Evolutionary conservation across 2,888 invertebrate genomes (phyloP).

Genomic region (Orthosia cruda): DNA sequence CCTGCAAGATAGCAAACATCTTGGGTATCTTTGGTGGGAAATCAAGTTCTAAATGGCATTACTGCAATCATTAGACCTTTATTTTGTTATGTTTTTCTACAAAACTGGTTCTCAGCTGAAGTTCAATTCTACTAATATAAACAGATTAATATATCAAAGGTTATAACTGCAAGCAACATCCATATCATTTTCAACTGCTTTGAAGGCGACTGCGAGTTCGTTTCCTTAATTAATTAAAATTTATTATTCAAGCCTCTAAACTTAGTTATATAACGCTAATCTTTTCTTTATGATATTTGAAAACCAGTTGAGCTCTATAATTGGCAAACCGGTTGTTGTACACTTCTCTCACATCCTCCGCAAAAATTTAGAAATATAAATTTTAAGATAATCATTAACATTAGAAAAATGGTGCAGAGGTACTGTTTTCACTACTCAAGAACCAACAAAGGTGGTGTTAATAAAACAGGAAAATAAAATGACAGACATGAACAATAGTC

Average conservation of each 20-base stretch:
- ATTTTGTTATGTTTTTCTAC: conserved; percentile 4
- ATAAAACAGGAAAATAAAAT: conserved; percentile 45
- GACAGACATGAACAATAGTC: conserved; percentile 47
- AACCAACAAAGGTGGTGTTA: conserved; percentile 35
- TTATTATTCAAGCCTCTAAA: conserved; percentile 9
- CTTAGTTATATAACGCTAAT: not conserved
- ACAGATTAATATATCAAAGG: conserved; percentile 6
- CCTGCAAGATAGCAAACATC: conserved; percentile 20
- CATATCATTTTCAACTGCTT: conserved; percentile 6
- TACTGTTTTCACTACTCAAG: conserved; percentile 25
- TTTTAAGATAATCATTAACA: conserved; percentile 9
- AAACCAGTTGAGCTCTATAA: conserved; percentile 22
- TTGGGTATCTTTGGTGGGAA: conserved; percentile 10
- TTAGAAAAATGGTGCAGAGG: conserved; percentile 19
- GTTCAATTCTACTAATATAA: conserved; percentile 14
- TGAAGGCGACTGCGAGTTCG: not conserved
- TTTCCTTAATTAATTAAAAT: conserved; percentile 15
- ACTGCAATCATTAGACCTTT: conserved; percentile 18
- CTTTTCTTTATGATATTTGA: not conserved
- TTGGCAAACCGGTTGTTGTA: not conserved
- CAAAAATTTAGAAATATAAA: not conserved
- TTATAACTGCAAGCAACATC: conserved; percentile 13
- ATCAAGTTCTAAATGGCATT: conserved; percentile 32
- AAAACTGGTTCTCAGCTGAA: conserved; percentile 15
- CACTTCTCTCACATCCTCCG: not conserved